These are phyloP conservation scores for Cololabis saira DNA, from an alignment of 2,113 vertebrate genomes.

Conservation along the genomic window DNA sequence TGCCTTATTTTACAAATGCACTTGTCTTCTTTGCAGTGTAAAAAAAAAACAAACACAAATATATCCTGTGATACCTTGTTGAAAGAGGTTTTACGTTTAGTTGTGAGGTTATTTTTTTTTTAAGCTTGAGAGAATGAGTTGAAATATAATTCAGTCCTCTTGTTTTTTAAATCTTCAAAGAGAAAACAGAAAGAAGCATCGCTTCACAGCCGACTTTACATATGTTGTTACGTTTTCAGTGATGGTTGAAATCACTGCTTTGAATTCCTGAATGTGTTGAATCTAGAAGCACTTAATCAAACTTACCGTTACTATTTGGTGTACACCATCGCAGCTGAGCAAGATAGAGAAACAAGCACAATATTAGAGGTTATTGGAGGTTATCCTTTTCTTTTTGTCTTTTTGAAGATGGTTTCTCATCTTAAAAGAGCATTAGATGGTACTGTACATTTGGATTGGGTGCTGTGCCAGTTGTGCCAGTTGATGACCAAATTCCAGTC, in stretches of 20 bases:
- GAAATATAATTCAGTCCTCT: neutral
- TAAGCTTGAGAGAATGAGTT: neutral
- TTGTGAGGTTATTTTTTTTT: neutral
- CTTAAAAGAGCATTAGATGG: neutral
- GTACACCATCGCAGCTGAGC: conserved; percentile 3
- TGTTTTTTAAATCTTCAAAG: conserved; percentile 1
- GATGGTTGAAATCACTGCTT: conserved; percentile 2
- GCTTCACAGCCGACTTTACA: conserved; percentile 2
- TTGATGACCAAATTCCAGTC: conserved; percentile 29
- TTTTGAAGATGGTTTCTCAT: neutral
- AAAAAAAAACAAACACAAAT: conserved; percentile 16
- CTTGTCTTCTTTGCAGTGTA: conserved; percentile 34
- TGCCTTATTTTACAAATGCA: conserved; percentile 72
- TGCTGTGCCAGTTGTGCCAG: conserved; percentile 13
- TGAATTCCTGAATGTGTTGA: conserved; percentile 16
- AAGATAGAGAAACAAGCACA: conserved; percentile 40
- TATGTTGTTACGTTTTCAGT: conserved; percentile 13
- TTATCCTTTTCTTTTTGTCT: neutral
- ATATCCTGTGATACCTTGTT: conserved; percentile 29
- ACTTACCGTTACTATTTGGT: conserved; percentile 11
- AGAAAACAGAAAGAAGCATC: neutral
- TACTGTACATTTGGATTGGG: conserved; percentile 18
- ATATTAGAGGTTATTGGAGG: neutral
- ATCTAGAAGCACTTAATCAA: conserved; percentile 19
- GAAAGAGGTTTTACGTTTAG: conserved; percentile 15